phyloP scores from a whole-genome alignment of 30 jellyfish, hydroid and myxozoan genomes.

The Cassiopea andromeda region DNA sequence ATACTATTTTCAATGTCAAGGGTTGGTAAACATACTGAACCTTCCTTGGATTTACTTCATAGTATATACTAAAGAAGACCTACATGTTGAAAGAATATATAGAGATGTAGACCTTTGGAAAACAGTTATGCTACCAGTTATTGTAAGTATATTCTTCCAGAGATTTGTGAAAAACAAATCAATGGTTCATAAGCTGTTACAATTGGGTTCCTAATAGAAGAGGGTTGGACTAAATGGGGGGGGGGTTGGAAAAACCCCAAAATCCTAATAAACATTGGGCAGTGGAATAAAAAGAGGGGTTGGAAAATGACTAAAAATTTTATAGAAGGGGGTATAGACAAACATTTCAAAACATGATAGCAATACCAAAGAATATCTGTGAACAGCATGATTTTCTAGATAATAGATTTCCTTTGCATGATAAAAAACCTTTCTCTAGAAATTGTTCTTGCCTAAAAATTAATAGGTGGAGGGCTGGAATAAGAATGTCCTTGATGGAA shows the following conservation, averaged over 20 bases:
- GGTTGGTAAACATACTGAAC: slow-evolving; percentile 41
- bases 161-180: no score
- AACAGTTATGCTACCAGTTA: slow-evolving; percentile 34
- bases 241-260: no score
- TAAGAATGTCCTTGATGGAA: neutral
- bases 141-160: no score
- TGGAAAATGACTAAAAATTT: neutral
- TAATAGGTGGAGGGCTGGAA: neutral
- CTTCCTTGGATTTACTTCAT: slow-evolving; percentile 63
- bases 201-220: no score
- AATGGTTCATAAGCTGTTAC: no score
- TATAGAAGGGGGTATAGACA: neutral
- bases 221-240: no score
- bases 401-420: neutral
- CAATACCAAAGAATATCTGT: neutral
- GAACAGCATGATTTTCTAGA: neutral
- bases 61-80: slow-evolving; percentile 44
- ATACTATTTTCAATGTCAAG: slow-evolving; percentile 64
- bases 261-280: no score
- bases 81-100: slow-evolving; percentile 44
- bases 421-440: neutral
- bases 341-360: neutral
- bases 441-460: neutral
- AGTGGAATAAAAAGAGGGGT: neutral
- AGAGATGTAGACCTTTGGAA: slow-evolving; percentile 24